Base-by-base conservation (phyloP, 2,888 invertebrate species). In the Anthrax anthrax region DNA sequence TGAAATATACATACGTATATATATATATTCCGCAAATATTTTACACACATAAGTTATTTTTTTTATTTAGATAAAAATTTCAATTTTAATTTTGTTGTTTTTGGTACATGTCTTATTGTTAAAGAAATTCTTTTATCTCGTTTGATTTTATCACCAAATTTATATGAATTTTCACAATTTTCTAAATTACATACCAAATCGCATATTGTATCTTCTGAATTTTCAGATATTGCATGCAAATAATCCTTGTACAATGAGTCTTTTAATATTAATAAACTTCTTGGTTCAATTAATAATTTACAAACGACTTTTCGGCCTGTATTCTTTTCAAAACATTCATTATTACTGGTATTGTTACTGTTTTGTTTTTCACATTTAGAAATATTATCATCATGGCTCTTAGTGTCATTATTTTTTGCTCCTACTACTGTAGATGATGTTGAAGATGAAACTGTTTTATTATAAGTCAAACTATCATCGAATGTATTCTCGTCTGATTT, bases 81-180 rank as follows among this genome's bases (percentile, higher is more conserved):
- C 48, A 85, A 64, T 69, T 81, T 84, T 61, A 87, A 73, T 67
- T 78, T 79, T 46, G 78, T 77, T 37, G 87, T 84, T 71, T 88
- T 92, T 39, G 92, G 92, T 36, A 95, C 94, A 75, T 90, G 83
- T 62, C 96, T 75, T 55, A 96, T 90, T 14, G 95, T 96, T 44
- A 96, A 67, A 14, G 95, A 96, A 52, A 94, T 70, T 58, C 96
- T 76, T 8, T 83, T 86, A 52, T 91, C 70, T 54, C 96, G 76
- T 14, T 83, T 84, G 19, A 89, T 56, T 43, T 62, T 65, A 48
- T 78, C 70, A 36, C 78, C 80, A 46, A 72, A 64, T 17, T 62
- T 59, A 65, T 76, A 77, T 44, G 68, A 63, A 47, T 65, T 60
- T 44, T 72, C 72, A 63, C 83, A 84, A 58, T 76, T 66, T 43